Base-by-base conservation (phyloP, 2,888 invertebrate species). In the Drosophila conformis region DNA sequence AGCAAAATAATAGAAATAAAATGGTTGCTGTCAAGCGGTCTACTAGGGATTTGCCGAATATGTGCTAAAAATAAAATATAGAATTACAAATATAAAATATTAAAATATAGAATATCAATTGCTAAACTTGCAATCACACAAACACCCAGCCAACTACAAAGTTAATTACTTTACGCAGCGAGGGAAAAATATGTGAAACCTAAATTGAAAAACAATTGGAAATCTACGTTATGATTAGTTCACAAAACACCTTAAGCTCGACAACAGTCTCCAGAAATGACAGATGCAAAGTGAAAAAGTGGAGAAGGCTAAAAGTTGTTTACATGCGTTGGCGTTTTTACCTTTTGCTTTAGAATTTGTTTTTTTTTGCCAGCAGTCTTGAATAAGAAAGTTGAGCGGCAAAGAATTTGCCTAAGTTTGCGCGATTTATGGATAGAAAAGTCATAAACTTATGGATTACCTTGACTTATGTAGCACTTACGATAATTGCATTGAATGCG, bases 401-500 rank as follows among this genome's bases (percentile, higher is more conserved):
- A 67, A 69, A 76, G 46, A 69, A 80, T 83, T 89, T 73, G 78
- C 66, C 73, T 75, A 84, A 85, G 75, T 82, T 85, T 53, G 73
- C 64, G 82, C 88, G 85, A 85, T 85, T 85, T 85, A 85, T 85
- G 89, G 74, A 66, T 70, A 75, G 80, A 83, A 83, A 78, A 84
- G 82, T 89, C 90, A 84, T 84, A 89, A 89, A 84, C 84, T 84
- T 84, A 84, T 89, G 87, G 88, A 86, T 89, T 89, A 80, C 77
- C 74, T 76, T 80, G 89, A 86, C 83, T 83, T 86, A 71, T 87
- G 76, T 76, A 79, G 88, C 85, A 89, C 85, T 86, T 86, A 86
- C 88, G 85, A 89, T 86, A 86, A 86, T 86, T 86, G 85, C 88
- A 89, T 89, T 83, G 80, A 73, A 73, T 70, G 73, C 54, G 79